Evolutionary conservation across 1,140 invertebrate species (phyloP).

Genomic region (Melanaphis sacchari): DNA sequence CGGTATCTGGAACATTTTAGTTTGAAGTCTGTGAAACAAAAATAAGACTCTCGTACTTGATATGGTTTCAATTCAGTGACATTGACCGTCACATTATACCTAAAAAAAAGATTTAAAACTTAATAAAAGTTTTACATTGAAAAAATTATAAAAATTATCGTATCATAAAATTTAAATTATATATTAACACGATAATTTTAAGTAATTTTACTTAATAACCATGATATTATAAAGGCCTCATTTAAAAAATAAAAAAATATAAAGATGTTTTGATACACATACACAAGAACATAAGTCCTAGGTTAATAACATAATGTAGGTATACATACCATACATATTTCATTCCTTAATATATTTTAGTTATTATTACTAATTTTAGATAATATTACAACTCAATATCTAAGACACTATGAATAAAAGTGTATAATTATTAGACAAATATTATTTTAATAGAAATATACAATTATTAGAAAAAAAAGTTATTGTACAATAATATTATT

Average conservation of each 20-base stretch:
- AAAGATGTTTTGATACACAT: not conserved
- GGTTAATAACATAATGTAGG: not conserved
- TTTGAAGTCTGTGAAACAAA: constrained; percentile 80
- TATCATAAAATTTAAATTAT: not conserved
- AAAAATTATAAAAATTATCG: not conserved
- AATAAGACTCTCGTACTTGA: constrained; percentile 78
- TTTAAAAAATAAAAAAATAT: not conserved
- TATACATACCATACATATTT: not conserved
- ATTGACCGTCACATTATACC: constrained; percentile 75
- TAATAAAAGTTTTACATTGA: not conserved
- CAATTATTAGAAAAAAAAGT: not conserved
- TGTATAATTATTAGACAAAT: not conserved
- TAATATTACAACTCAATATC: not conserved
- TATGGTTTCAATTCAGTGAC: constrained; percentile 81
- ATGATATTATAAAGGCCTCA: not conserved
- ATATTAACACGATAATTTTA: not conserved
- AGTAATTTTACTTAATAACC: not conserved
- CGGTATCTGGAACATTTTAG: constrained; percentile 86
- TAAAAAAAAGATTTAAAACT: constrained; percentile 63
- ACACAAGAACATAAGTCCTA: not conserved
- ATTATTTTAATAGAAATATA: not conserved
- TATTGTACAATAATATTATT: constrained; percentile 14
- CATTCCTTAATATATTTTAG: not conserved
- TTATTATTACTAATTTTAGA: not conserved
- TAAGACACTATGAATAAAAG: not conserved